Percentiles rank a stretch among this genome's conserved stretches.
Conservation (phyloP, 2,113 vertebrate species). For the Corvus hawaiiensis region DNA sequence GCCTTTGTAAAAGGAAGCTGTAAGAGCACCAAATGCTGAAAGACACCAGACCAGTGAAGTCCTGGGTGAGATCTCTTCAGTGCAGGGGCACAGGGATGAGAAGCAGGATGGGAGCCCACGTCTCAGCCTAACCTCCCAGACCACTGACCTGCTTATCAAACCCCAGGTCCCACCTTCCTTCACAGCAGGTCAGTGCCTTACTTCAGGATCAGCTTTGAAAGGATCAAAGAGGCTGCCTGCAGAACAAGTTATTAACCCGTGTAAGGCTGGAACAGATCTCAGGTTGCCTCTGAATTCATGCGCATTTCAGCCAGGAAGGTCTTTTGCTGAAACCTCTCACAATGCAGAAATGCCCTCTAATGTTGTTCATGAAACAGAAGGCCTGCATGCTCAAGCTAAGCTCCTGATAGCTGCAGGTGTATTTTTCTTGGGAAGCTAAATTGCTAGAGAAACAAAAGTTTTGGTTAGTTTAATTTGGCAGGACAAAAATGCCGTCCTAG, state of each 20-base stretch:
- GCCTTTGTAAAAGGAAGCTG: not conserved
- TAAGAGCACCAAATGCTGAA: not conserved
- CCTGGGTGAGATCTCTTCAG: no score
- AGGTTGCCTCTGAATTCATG: not conserved
- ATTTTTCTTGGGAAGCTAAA: constrained; percentile 79
- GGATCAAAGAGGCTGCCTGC: not conserved
- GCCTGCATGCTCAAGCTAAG: constrained; percentile 29
- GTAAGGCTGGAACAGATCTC: not conserved
- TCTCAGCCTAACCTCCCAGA: not conserved
- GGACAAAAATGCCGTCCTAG: constrained; percentile 67
- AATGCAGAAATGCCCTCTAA: constrained; percentile 55
- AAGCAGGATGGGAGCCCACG: fast-evolving
- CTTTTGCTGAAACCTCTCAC: not conserved
- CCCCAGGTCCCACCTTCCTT: not conserved
- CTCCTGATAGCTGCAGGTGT: constrained; percentile 72
- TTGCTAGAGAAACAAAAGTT: constrained; percentile 77
- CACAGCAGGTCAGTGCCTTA: not conserved
- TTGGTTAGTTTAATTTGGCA: constrained; percentile 75
- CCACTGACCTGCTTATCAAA: not conserved
- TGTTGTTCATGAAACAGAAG: constrained; percentile 11
- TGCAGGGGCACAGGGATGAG: not conserved
- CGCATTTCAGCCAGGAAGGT: not conserved
- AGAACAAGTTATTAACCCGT: not conserved
- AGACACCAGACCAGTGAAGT: not conserved
- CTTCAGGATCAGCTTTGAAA: not conserved